A percentile compares a stretch with the other conserved stretches of the same genome.
Evolutionary conservation across 1,140 invertebrate species (phyloP).

Genomic region (Eueides isabella): DNA sequence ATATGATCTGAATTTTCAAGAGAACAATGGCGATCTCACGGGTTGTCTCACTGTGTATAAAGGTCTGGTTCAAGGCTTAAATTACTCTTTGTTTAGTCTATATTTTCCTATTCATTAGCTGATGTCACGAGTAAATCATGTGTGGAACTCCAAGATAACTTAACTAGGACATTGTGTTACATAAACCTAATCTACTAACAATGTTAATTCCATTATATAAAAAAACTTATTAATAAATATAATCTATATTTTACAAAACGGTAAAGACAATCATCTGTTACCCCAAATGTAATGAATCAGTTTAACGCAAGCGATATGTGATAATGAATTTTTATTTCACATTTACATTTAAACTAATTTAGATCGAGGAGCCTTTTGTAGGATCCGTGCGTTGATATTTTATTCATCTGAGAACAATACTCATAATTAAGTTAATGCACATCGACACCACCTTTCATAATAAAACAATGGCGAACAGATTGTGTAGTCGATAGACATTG

Average conservation of each 20-base stretch:
- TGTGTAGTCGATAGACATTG: constrained; percentile 1
- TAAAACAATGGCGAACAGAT: constrained; percentile 27
- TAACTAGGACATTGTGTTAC: neutral
- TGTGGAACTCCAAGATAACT: constrained; percentile 24
- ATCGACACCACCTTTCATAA: constrained; percentile 31
- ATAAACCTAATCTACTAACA: constrained; percentile 5
- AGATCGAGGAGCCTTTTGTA: neutral
- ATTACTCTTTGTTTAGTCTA: constrained; percentile 34
- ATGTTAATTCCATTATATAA: no score
- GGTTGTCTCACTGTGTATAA: constrained; percentile 25
- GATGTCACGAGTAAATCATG: constrained; percentile 29
- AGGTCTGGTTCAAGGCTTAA: constrained; percentile 53
- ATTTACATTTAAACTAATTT: neutral
- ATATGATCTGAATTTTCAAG: constrained; percentile 37
- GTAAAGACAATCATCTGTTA: no score
- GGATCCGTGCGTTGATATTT: neutral
- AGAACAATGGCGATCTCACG: constrained; percentile 47
- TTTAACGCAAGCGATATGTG: neutral
- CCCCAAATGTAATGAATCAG: no score
- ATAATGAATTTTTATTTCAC: neutral
- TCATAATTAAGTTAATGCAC: constrained; percentile 27
- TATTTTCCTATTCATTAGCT: constrained; percentile 34
- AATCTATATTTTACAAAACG: no score
- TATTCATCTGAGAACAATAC: constrained; percentile 24
- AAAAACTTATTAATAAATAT: no score